Base-by-base conservation (phyloP, 2,797 vertebrate genomes). In the Mallotus villosus region DNA sequence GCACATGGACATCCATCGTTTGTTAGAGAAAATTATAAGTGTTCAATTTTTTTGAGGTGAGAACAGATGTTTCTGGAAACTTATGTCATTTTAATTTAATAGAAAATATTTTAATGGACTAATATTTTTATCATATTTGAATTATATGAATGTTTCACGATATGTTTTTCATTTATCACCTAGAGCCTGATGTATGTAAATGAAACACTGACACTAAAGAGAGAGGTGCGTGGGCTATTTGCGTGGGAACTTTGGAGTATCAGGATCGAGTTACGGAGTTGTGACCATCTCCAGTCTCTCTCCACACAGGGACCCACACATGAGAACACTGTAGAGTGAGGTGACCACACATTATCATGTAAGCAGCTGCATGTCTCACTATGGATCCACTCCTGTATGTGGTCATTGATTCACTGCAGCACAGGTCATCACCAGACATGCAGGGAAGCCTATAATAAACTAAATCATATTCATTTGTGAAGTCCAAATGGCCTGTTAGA, bases 311-410 rank as follows among this genome's bases (percentile, higher is more conserved):
- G 49, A 22, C 65, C 1, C 58, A 9, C 46, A 7, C 64, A 5
- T 71, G 64, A 27, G 57, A 25, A 16, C 32, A 64, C 53, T 19
- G 46, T 41, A 57, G 58, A 62, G 64, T 29, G 61, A 49, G 41
- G 67, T 74, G 22, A 63, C 68, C 41, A 27, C 37, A 63, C 60
- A 62, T 67, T 27, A 67, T 53, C 41, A 32, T 66, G 55, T 25
- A 51, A 66, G 55, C 49, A 67, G 29, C 64, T 46, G 41, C 11
- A 37, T 57, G 63, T 63, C 67, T 62, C 58, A 21, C 17, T 72
- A 77, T 76, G 66, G 72, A 80, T 80, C 70, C 41, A 51, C 19
- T 37, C 41, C 27, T 65, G 73, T 72, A 57, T 71, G 67, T 22
- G 29, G 32, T 63, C 61, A 71, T 75, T 27, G 64, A 71, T 74